Base-by-base conservation (phyloP, 2,797 vertebrate genomes). In the Etheostoma perlongum region DNA sequence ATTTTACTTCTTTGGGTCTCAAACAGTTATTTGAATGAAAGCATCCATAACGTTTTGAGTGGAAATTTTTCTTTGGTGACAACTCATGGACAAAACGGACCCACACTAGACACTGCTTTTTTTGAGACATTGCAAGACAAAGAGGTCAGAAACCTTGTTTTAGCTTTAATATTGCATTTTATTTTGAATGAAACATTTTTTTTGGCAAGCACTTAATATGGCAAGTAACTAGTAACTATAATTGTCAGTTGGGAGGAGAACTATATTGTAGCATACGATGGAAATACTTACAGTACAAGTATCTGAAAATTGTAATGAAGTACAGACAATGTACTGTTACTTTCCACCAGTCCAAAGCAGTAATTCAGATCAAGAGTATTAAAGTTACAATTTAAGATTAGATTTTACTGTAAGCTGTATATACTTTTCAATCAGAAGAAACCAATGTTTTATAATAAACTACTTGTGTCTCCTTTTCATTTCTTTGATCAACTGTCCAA, bases 361-460 rank as follows among this genome's bases (percentile, higher is more conserved):
- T 36, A 21, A 5, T 57, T 62, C 27, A 54, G 16, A n/a, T 21
- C 16, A 18, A 23, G 18, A 42, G 13, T 27, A 54, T 44, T 57
- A 58, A 19, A 63, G 51, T 13, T 30, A 62, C 14, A 30, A 7
- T 15, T 30, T 40, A 40, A 25, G 14, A 47, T 40, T 11, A 16
- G 4, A 48, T 25, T 15, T 49, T 5, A 65, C 25, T 23, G 4
- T 30, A 27, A 69, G 2, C 4, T 10, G 3, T 16, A 4, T 25
- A 57, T 25, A 57, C n/a, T 62, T 62, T 71, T 48, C 9, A 27
- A 52, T 57, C 30, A 71, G 2, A 18, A 23, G 42, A 44, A n/a
- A 53, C 15, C 1, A 58, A 36, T 18, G 6, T 49, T 13, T 16
- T 14, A n/a, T n/a, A 40, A 47, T 5, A 19, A 53, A 52, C 42